Evolutionary conservation across 2,888 invertebrate genomes (phyloP).

Genomic region (Oscheius sp.): DNA sequence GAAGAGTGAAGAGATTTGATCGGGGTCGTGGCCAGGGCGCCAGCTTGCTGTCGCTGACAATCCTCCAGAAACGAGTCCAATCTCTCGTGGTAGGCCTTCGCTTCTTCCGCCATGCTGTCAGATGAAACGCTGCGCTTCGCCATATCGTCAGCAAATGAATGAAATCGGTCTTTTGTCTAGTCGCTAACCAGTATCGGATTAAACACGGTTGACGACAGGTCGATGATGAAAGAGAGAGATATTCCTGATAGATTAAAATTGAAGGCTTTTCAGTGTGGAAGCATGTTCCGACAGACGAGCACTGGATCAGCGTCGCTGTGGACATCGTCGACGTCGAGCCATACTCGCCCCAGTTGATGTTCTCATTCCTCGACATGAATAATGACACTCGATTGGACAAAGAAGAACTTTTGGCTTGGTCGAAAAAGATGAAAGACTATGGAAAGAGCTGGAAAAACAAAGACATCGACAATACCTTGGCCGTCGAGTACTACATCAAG

Average conservation of each 20-base stretch:
- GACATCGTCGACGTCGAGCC: slow-evolving; percentile 66
- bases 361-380: slow-evolving; percentile 67
- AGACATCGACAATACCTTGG: slow-evolving; percentile 69
- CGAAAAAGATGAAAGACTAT: slow-evolving; percentile 67
- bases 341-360: slow-evolving; percentile 64
- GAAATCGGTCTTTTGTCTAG: not conserved
- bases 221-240: too few relatives aligned
- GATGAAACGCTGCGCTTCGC: too few relatives aligned
- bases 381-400: slow-evolving; percentile 61
- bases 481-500: slow-evolving; percentile 70
- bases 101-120: not conserved
- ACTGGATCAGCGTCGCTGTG: slow-evolving; percentile 70
- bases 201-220: too few relatives aligned
- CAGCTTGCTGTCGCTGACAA: not conserved
- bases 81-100: not conserved
- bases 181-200: not conserved
- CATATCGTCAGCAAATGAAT: too few relatives aligned
- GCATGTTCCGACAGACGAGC: slow-evolving; percentile 72
- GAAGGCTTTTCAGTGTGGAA: slow-evolving; percentile 69
- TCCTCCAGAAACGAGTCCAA: not conserved
- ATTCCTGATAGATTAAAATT: not conserved
- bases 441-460: slow-evolving; percentile 72
- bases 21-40: not conserved
- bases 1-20: not conserved
- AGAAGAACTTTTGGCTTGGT: slow-evolving; percentile 61